Percentiles rank a stretch among this genome's conserved stretches.
These are phyloP conservation scores for Cosmorhoe ocellata DNA, from an alignment of 2,888 invertebrate species.

Conservation along the genomic window DNA sequence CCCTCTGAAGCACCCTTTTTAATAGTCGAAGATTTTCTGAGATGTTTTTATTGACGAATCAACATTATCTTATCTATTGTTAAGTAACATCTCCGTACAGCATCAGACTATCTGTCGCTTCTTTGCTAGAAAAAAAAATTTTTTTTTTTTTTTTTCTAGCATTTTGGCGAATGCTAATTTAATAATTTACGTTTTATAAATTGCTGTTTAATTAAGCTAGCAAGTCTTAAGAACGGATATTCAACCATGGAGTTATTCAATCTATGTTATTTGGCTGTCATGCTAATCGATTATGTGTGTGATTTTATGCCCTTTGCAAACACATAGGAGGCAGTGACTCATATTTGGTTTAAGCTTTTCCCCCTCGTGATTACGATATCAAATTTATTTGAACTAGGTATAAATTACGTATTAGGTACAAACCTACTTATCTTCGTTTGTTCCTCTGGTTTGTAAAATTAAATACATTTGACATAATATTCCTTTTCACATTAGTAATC, in stretches of 20 bases:
- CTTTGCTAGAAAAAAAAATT: conserved; percentile 4
- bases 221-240: too few species aligned
- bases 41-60: conserved; percentile 6
- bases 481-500: too few species aligned
- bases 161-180: not conserved
- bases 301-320: conserved; percentile 1
- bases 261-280: conserved; percentile 1
- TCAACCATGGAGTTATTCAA: too few species aligned
- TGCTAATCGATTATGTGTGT: not conserved
- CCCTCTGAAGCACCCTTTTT: conserved; percentile 19
- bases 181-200: not conserved
- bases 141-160: not conserved
- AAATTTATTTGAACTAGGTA: not conserved
- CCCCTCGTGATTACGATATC: not conserved
- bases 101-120: conserved; percentile 15
- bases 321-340: conserved; percentile 4
- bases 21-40: conserved; percentile 18
- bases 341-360: conserved; percentile 2
- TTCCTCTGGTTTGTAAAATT: too few species aligned
- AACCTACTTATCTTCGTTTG: too few species aligned
- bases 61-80: conserved; percentile 4
- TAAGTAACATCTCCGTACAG: not conserved
- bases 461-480: too few species aligned
- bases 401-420: too few species aligned
- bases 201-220: not conserved